Base-by-base conservation (phyloP, 1,140 invertebrate genomes). In the Heliconius congener region DNA sequence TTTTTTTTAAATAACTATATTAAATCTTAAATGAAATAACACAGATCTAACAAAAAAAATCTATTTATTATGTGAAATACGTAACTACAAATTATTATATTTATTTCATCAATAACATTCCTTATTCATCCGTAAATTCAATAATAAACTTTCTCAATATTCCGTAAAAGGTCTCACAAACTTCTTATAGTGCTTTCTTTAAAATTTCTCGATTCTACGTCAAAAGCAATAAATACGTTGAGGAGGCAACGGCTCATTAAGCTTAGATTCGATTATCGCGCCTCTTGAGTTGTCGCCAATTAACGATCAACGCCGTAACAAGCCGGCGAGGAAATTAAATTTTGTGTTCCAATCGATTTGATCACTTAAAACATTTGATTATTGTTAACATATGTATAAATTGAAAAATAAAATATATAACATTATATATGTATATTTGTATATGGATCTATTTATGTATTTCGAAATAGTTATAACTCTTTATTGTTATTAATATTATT, bases 191-290 rank as follows among this genome's bases (percentile, higher is more conserved):
- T 18, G 19, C 23, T 71, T 71, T 71, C 71, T 71, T 71, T 71
- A 34, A 71, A 71, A 39, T 39, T 71, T 9, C 71, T 71, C 42
- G 3, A 46, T 46, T 37, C 2, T 4, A n/a, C 30, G 37, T 73
- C 34, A 73, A 71, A 77, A 73, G 76, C 76, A 77, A 77, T 77
- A 77, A 77, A 77, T 55, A 73, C 55, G 73, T 74, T 19, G 57
- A 79, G 77, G 60, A 79, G 72, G 72, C 46, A 81, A 77, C 74
- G 83, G 72, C 81, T 82, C 83, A 84, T 84, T 82, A 84, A 78
- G 60, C 83, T 66, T 76, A 76, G 77, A 84, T 84, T 86, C 80
- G 82, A 88, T 84, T 82, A 84, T 81, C 79, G 79, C 82, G 83
- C 74, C 74, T 74, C 80, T 81, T 74, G 79, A 86, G 84, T 84